A percentile compares a stretch with the other conserved stretches of the same genome.
Conservation (phyloP, 1,140 invertebrate species). For the Radopholus similis region DNA sequence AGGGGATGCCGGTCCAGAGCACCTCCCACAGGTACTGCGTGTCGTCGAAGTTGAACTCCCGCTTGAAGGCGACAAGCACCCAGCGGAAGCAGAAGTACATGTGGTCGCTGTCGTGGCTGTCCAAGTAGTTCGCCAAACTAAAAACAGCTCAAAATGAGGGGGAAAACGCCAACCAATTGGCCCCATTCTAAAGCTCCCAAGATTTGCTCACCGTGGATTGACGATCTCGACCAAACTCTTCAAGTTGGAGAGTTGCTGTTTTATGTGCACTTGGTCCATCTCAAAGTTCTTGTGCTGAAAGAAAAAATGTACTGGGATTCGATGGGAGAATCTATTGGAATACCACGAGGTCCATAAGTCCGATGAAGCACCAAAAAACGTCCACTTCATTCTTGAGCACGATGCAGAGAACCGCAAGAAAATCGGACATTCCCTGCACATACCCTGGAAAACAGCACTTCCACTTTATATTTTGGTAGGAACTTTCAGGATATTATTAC, state of each 20-base stretch:
- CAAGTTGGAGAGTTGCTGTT: conserved; percentile 80
- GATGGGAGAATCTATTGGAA: conserved; percentile 7
- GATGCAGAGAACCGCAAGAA: conserved; percentile 84
- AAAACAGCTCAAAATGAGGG: conserved; percentile 12
- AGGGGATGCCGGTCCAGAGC: conserved; percentile 67
- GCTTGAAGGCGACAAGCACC: conserved; percentile 68
- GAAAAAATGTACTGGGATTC: not conserved
- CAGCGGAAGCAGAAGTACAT: conserved; percentile 97
- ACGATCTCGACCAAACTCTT: conserved; percentile 75
- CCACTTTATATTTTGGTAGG: not conserved
- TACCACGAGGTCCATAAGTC: conserved; percentile 80
- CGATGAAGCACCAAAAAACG: conserved; percentile 98
- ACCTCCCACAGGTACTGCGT: conserved; percentile 67
- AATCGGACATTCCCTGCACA: conserved; percentile 85
- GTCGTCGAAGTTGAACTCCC: conserved; percentile 67
- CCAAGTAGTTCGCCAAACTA: conserved; percentile 52
- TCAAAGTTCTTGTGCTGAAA: conserved; percentile 79
- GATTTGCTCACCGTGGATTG: conserved; percentile 78
- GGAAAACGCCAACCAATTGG: not conserved
- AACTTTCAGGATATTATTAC: no score
- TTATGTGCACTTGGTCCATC: conserved; percentile 94
- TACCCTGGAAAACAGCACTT: conserved; percentile 62
- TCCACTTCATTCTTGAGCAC: conserved; percentile 87
- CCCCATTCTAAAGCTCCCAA: conserved; percentile 65
- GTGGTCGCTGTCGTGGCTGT: conserved; percentile 85